These are phyloP conservation scores for Rhagonycha fulva DNA, from an alignment of 2,888 invertebrate genomes.

Conservation along the genomic window DNA sequence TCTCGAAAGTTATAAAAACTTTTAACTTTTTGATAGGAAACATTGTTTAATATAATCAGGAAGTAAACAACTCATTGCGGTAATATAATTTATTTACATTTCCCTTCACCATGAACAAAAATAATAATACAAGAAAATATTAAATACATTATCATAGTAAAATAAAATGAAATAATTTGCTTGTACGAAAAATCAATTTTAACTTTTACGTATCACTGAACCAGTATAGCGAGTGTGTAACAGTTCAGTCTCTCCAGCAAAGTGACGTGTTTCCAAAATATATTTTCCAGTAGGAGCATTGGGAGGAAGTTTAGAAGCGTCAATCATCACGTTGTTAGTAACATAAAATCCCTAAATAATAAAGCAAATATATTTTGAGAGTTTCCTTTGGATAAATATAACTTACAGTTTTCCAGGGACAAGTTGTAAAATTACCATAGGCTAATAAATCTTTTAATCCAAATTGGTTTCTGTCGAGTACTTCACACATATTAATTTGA, in stretches of 20 bases:
- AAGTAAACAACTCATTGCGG: background rate
- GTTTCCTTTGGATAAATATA: background rate
- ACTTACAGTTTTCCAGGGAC: slow-evolving; percentile 26
- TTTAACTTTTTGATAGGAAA: background rate
- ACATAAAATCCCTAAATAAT: slow-evolving; percentile 11
- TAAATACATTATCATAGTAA: background rate
- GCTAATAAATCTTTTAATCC: slow-evolving; percentile 21
- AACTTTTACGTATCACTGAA: background rate
- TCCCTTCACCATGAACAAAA: background rate
- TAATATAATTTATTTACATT: background rate
- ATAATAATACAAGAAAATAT: background rate
- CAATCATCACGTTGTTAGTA: slow-evolving; percentile 15
- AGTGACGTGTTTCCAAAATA: slow-evolving; percentile 4
- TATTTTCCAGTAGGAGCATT: slow-evolving; percentile 19
- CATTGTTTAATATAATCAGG: too few relatives aligned
- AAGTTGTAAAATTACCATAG: slow-evolving; percentile 23
- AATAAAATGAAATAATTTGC: background rate
- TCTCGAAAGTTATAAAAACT: background rate
- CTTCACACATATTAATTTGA: slow-evolving; percentile 19
- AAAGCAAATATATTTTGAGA: background rate
- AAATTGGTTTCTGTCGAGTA: slow-evolving; percentile 17
- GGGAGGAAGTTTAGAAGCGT: slow-evolving; percentile 16
- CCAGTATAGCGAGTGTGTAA: slow-evolving; percentile 11
- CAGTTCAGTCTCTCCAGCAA: slow-evolving; percentile 9
- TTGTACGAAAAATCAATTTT: background rate